Base-by-base conservation (phyloP, 1,140 invertebrate species). In the Drosophila saltans region DNA sequence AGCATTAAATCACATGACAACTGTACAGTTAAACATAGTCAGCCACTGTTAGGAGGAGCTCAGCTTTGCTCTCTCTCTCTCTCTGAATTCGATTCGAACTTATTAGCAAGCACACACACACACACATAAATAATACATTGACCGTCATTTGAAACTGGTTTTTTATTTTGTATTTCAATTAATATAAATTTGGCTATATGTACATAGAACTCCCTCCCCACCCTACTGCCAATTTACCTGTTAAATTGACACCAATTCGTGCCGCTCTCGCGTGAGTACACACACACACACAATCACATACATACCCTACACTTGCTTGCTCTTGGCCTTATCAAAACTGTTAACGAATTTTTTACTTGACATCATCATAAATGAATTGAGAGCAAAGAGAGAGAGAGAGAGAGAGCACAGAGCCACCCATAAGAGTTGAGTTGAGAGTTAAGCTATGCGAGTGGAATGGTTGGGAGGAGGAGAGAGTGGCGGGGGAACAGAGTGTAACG, bases 91-190 rank as follows among this genome's bases (percentile, higher is more conserved):
- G 83, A 88, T 86, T 86, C 83, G 83, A 88, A 52, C 80, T 88
- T 86, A 86, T 82, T 75, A 74, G 62, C 60, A 64, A 59, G 33
- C 77, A 59, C 40, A 48, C 57, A 72, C 40, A 80, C 45, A 60
- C 21, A 70, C 62, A 62, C 4, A 26, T 11, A 30, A 8, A 45
- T 30, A 73, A 52, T 65, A 55, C 71, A 79, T 73, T 88, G 83
- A 74, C 83, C 70, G 72, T 74, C 83, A 88, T 83, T 69, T 55
- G 56, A 86, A 86, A 86, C 82, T 83, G 80, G 82, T 86, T 59
- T 39, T 39, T 59, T 52, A 52, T 59, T 86, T 86, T 77, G 71
- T 73, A 82, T 81, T 86, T 80, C 72, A 82, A 82, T 80, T 70
- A 75, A 75, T 75, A 45, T 52, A 52, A 52, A 36, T 45, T 59